phyloP scores from a whole-genome alignment of 2,888 invertebrate genomes.

The Drosophila barbarae region DNA sequence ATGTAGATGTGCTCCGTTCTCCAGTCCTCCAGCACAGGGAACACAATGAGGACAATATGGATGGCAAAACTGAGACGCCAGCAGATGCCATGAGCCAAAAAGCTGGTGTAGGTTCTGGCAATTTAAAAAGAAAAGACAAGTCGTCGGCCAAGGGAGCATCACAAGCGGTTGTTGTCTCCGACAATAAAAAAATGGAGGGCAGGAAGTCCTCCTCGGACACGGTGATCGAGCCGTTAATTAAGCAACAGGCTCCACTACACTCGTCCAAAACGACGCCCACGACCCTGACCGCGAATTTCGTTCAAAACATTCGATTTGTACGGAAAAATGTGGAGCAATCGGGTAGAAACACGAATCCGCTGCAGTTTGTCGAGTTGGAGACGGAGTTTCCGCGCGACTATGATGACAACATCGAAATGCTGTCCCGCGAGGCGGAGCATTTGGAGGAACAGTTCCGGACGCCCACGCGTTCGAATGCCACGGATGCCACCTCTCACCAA shows the following conservation, averaged over 20 bases:
- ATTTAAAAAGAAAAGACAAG: slow-evolving; percentile 67
- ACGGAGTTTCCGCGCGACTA: slow-evolving; percentile 80
- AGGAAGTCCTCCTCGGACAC: slow-evolving; percentile 67
- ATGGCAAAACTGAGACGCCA: slow-evolving; percentile 49
- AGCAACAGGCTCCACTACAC: slow-evolving; percentile 49
- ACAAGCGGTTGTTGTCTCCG: slow-evolving; percentile 39
- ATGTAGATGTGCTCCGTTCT: slow-evolving; percentile 41
- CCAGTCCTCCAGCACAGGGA: slow-evolving; percentile 40
- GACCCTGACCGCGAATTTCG: slow-evolving; percentile 56
- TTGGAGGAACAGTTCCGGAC: slow-evolving; percentile 79
- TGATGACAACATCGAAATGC: slow-evolving; percentile 80
- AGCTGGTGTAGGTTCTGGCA: slow-evolving; percentile 60
- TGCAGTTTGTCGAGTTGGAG: slow-evolving; percentile 77
- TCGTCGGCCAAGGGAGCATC: slow-evolving; percentile 52
- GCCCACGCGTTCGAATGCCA: slow-evolving; percentile 65
- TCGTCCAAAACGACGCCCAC: slow-evolving; percentile 49
- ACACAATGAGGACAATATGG: slow-evolving; percentile 69
- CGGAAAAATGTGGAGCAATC: slow-evolving; percentile 79
- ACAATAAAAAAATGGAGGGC: slow-evolving; percentile 56
- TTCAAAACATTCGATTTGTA: slow-evolving; percentile 77
- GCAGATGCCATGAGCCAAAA: slow-evolving; percentile 49
- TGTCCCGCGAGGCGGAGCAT: slow-evolving; percentile 79
- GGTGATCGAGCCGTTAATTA: slow-evolving; percentile 58
- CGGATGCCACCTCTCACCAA: slow-evolving; percentile 56
- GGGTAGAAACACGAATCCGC: slow-evolving; percentile 70